These are phyloP conservation scores for Coptotermes formosanus DNA, from an alignment of 1,140 invertebrate species.

Conservation along the genomic window DNA sequence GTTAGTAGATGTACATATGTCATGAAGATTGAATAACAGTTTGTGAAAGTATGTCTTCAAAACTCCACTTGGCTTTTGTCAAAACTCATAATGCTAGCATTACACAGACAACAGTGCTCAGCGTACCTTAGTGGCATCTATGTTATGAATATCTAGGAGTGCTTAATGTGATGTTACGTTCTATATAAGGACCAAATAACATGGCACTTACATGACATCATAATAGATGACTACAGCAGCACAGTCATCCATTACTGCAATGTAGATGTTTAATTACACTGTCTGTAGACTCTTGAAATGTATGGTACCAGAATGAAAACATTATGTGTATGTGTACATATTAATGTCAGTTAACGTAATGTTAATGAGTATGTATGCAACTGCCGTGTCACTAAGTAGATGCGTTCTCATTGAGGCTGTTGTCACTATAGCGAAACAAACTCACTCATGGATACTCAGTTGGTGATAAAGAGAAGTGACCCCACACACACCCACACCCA, in stretches of 20 bases:
- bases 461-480: not conserved
- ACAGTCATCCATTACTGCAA: not conserved
- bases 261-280: conserved; percentile 9
- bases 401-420: conserved; percentile 7
- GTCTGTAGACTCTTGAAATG: conserved; percentile 21
- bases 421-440: not conserved
- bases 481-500: no score
- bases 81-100: conserved; percentile 1
- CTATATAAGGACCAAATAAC: not conserved
- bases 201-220: not conserved
- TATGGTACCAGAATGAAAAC: conserved; percentile 24
- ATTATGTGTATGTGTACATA: conserved; percentile 31
- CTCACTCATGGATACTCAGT: conserved; percentile 5
- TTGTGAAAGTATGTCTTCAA: conserved; percentile 4
- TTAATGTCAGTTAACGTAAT: conserved; percentile 25
- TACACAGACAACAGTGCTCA: conserved; percentile 16
- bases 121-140: conserved; percentile 8
- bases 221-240: not conserved
- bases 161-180: not conserved
- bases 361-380: conserved; percentile 31
- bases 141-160: conserved; percentile 17
- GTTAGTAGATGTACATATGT: conserved; percentile 24
- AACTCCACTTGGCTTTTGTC: not conserved
- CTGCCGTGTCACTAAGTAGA: conserved; percentile 11
- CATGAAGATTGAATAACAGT: conserved; percentile 15